Evolutionary conservation across 2,113 vertebrate genomes (phyloP), one percentile per base, ranked within the genome.

Genomic region (Progne subis): DNA sequence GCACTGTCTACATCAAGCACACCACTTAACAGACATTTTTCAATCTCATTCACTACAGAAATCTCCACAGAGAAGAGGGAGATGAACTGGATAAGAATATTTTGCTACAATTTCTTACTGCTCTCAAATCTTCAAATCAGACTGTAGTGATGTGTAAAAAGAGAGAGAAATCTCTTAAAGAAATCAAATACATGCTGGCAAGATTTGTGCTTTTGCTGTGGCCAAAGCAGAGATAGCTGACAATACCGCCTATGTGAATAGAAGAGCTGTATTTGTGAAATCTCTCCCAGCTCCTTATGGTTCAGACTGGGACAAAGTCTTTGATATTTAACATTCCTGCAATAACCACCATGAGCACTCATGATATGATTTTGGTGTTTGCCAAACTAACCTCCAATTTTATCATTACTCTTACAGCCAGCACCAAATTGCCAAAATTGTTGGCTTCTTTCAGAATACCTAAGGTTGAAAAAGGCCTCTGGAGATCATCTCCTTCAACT

Each of bases 351-450:
- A 3, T 20, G n/a, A 68, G 63, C 52, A n/a, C 1, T 1, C 29
- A 32, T 34, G 19, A n/a, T 23, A 46, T 13, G 15, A 43, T 28
- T 20, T 59, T 43, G 44, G 86, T 76, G 56, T 97, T 94, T 98
- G 97, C 92, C 97, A 97, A 97, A 94, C 96, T 97, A 98, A 98
- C 96, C 97, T 97, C 98, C 95, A 98, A 98, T 39, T 94, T 82
- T 72, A 55, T 57, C 7, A 26, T 85, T 80, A 75, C 41, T 76
- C 24, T 86, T 31, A 69, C 31, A 65, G 24, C 46, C 60, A 46
- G 34, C 39, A 53, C 47, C 63, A 82, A 37, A 37, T 37, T 37
- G 37, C 64, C 64, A 90, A 80, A 86, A 79, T 31, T 79, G 17
- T 31, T 83, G 56, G 29, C 32, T 83, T 83, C 69, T 49, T n/a